Evolutionary conservation across 2,113 vertebrate species (phyloP).

Genomic region (Corydoras sp.): DNA sequence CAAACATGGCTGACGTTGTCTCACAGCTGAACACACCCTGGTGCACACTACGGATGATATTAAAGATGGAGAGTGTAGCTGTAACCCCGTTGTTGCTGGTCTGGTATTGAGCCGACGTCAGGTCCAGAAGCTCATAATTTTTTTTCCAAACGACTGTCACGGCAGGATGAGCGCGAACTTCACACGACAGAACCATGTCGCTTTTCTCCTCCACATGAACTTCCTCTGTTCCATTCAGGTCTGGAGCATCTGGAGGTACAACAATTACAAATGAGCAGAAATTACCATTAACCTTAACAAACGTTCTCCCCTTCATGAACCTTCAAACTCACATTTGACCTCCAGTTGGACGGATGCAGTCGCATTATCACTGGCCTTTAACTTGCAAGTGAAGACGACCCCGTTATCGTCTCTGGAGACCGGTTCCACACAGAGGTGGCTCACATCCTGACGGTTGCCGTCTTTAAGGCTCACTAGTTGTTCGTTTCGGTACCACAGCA

Average conservation of each 20-base stretch:
- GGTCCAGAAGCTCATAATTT: constrained; percentile 51
- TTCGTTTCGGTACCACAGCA: constrained; percentile 64
- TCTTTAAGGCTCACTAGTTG: constrained; percentile 45
- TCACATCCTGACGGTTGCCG: constrained; percentile 48
- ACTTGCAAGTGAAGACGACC: constrained; percentile 60
- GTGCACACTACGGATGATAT: constrained; percentile 42
- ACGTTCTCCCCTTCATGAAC: too few relatives aligned
- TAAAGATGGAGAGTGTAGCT: constrained; percentile 36
- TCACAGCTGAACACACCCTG: constrained; percentile 55
- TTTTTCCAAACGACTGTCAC: constrained; percentile 56
- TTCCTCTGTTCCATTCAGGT: constrained; percentile 45
- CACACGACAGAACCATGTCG: constrained; percentile 49
- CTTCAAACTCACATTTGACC: constrained; percentile 62
- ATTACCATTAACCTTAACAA: neutral
- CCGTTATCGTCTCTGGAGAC: constrained; percentile 52
- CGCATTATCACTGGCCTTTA: constrained; percentile 39
- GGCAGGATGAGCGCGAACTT: constrained; percentile 56
- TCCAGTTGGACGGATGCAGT: constrained; percentile 56
- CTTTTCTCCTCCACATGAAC: constrained; percentile 48
- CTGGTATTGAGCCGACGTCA: constrained; percentile 37
- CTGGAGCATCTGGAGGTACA: constrained; percentile 51
- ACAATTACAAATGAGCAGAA: neutral
- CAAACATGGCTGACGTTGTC: constrained; percentile 31
- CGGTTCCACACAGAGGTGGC: constrained; percentile 59
- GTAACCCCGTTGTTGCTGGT: constrained; percentile 49